These are phyloP conservation scores for Psilopsiagon aymara DNA, from an alignment of 2,113 vertebrate species.

Conservation along the genomic window DNA sequence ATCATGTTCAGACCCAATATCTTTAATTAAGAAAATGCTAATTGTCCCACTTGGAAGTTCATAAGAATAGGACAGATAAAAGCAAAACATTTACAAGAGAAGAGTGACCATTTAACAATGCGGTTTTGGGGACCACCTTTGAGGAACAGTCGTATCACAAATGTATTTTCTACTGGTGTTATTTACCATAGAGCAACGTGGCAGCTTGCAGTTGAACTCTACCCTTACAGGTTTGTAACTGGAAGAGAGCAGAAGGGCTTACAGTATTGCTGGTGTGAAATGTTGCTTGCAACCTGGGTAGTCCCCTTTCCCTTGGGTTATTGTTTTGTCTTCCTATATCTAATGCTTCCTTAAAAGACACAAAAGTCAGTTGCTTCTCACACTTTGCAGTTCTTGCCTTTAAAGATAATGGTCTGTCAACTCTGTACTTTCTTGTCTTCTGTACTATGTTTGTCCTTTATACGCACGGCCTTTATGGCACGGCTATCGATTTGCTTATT, in stretches of 20 bases:
- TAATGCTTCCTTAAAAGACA: neutral
- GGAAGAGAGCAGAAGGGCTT: neutral
- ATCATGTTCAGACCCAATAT: neutral
- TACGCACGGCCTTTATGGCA: neutral
- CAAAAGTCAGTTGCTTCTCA: neutral
- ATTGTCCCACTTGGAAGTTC: neutral
- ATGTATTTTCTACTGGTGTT: neutral
- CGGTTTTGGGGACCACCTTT: neutral
- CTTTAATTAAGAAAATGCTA: conserved; percentile 6
- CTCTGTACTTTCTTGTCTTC: neutral
- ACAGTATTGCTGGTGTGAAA: neutral
- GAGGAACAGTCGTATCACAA: neutral
- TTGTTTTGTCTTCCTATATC: neutral
- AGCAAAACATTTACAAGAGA: neutral
- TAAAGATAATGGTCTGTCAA: neutral
- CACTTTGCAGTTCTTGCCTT: neutral
- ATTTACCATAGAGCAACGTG: neutral
- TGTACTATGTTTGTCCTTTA: neutral
- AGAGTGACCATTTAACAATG: neutral
- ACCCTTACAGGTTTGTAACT: neutral
- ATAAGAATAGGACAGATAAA: neutral
- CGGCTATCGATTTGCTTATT: neutral
- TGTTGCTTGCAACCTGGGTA: neutral
- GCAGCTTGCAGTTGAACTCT: neutral
- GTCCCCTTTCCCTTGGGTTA: neutral